These are phyloP conservation scores for Mystacornis crossleyi DNA, from an alignment of 2,113 vertebrate genomes.

Conservation along the genomic window DNA sequence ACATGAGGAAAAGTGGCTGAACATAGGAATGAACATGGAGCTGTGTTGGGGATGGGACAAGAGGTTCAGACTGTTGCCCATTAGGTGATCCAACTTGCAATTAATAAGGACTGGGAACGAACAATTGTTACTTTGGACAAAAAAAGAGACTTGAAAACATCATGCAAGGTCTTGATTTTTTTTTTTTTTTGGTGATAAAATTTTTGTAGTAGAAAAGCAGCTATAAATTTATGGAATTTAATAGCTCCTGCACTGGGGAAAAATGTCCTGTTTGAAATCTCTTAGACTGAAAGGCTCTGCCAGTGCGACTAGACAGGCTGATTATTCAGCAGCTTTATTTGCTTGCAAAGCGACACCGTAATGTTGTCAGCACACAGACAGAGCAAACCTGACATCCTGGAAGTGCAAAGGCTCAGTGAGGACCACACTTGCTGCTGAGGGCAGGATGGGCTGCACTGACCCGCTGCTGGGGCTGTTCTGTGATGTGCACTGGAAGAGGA, in stretches of 20 bases:
- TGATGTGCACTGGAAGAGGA: background rate
- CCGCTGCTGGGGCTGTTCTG: background rate
- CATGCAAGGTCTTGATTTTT: background rate
- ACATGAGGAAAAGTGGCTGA: background rate
- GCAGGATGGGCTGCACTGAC: background rate
- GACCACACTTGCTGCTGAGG: background rate
- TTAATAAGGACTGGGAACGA: background rate
- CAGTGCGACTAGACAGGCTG: background rate
- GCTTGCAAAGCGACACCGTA: background rate
- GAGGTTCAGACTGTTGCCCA: background rate
- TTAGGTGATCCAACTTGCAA: background rate
- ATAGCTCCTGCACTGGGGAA: background rate
- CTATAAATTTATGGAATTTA: background rate
- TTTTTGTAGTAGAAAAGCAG: background rate
- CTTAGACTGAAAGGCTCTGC: background rate
- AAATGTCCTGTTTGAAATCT: background rate
- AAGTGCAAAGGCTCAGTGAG: background rate
- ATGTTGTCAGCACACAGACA: background rate
- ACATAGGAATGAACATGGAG: background rate
- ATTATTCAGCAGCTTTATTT: conserved; percentile 27
- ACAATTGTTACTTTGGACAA: background rate
- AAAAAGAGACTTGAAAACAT: background rate
- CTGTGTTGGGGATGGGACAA: background rate
- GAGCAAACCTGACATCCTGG: background rate
- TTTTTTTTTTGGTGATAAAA: background rate